A percentile compares a stretch with the other conserved stretches of the same genome.
phyloP scores from a whole-genome alignment of 2,113 vertebrate species.

The Nannobrachium achirus region DNA sequence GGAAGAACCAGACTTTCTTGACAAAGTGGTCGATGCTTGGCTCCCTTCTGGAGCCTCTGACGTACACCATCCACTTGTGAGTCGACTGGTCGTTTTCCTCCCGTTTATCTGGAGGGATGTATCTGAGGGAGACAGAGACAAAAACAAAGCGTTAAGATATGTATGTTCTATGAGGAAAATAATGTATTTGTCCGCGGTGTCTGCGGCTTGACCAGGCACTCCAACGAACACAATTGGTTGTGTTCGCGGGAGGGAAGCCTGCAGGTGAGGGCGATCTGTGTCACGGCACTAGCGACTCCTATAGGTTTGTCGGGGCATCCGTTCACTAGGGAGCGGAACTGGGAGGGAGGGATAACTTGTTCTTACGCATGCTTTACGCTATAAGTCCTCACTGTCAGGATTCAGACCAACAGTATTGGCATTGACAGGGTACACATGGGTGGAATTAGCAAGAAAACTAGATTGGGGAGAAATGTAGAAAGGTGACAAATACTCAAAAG shows the following conservation, averaged over 20 bases:
- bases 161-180: neutral
- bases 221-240: too few relatives aligned
- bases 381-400: too few relatives aligned
- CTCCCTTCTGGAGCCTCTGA: slow-evolving; percentile 92
- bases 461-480: neutral
- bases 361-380: too few relatives aligned
- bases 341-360: too few relatives aligned
- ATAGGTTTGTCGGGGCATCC: too few relatives aligned
- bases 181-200: too few relatives aligned
- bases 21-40: slow-evolving; percentile 98
- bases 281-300: too few relatives aligned
- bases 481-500: slow-evolving; percentile 4
- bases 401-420: too few relatives aligned
- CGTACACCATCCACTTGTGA: slow-evolving; percentile 99
- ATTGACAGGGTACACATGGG: neutral
- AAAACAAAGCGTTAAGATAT: neutral
- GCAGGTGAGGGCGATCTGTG: too few relatives aligned
- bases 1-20: slow-evolving; percentile 99
- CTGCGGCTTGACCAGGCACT: too few relatives aligned
- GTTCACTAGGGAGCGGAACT: too few relatives aligned
- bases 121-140: slow-evolving; percentile 76
- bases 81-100: slow-evolving; percentile 99
- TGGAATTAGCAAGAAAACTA: slow-evolving; percentile 4
- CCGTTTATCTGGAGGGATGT: slow-evolving; percentile 97
- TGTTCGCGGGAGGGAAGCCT: too few relatives aligned